Percentiles rank a stretch among this genome's conserved stretches.
phyloP scores from a whole-genome alignment of 2,888 invertebrate genomes.

The Harpalus rufipes region DNA sequence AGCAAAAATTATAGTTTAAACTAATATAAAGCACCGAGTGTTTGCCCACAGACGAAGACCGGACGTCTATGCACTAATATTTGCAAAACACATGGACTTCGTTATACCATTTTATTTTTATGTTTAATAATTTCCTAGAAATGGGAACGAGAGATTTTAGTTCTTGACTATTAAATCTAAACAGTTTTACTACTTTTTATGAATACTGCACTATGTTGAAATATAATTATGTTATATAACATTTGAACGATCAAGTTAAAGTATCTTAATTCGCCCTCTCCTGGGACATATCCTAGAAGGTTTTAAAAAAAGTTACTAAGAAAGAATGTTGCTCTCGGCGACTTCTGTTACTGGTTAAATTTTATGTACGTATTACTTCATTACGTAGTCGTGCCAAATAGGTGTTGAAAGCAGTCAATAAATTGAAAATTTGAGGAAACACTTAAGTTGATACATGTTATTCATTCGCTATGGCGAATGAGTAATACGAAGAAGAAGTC shows the following conservation, averaged over 20 bases:
- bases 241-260: no score
- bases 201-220: not conserved
- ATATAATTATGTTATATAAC: no score
- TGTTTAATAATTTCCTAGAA: constrained; percentile 1
- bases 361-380: not conserved
- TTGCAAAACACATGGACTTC: not conserved
- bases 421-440: constrained; percentile 14
- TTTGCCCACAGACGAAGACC: not conserved
- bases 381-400: not conserved
- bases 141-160: not conserved
- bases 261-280: no score
- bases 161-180: not conserved
- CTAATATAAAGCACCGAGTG: constrained; percentile 14
- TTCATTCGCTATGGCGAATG: constrained; percentile 17
- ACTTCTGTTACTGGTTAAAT: no score
- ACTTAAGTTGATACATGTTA: constrained; percentile 12
- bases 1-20: constrained; percentile 28
- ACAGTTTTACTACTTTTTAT: not conserved
- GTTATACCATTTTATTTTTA: constrained; percentile 2
- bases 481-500: constrained; percentile 49
- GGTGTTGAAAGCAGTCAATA: not conserved
- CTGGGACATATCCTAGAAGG: no score
- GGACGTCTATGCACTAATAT: constrained; percentile 8
- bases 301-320: no score
- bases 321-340: no score